Evolutionary conservation across 2,888 invertebrate species (phyloP).

Genomic region (Ethmia dodecea): DNA sequence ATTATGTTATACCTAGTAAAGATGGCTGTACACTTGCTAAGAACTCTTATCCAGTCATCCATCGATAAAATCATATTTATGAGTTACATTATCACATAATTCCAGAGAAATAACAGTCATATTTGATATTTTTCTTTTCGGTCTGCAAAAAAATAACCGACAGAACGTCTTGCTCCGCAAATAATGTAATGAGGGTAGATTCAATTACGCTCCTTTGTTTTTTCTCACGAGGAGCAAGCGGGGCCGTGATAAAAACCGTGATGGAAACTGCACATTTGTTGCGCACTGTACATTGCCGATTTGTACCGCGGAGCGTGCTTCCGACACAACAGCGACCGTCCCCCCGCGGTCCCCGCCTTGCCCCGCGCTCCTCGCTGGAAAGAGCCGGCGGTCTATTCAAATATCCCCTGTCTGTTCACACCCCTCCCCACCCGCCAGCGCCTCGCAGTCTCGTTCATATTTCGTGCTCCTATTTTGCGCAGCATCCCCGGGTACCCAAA

Average conservation of each 20-base stretch:
- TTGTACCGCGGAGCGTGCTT: slow-evolving; percentile 58
- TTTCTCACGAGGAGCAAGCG: slow-evolving; percentile 33
- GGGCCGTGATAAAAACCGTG: slow-evolving; percentile 53
- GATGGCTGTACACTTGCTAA: too few relatives aligned
- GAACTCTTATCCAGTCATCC: too few relatives aligned
- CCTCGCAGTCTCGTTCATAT: slow-evolving; percentile 78
- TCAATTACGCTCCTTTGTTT: slow-evolving; percentile 70
- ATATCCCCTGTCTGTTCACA: slow-evolving; percentile 71
- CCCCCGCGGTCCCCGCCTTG: slow-evolving; percentile 30
- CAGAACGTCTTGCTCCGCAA: slow-evolving; percentile 51
- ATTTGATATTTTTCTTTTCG: neutral
- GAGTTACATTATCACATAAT: too few relatives aligned
- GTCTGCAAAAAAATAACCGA: slow-evolving; percentile 3
- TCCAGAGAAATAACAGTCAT: too few relatives aligned
- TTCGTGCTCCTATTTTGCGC: slow-evolving; percentile 78
- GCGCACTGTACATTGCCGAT: slow-evolving; percentile 63
- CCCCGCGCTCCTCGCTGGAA: slow-evolving; percentile 48
- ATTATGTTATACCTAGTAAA: too few relatives aligned
- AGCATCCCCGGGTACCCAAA: slow-evolving; percentile 77
- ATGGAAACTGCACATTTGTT: slow-evolving; percentile 68
- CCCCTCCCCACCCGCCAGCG: slow-evolving; percentile 67
- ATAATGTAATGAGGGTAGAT: slow-evolving; percentile 68
- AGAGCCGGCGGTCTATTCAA: slow-evolving; percentile 71
- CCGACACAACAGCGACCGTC: slow-evolving; percentile 70
- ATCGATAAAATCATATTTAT: too few relatives aligned